Evolutionary conservation across 2,797 vertebrate species (phyloP).

Genomic region (Natrix natrix): DNA sequence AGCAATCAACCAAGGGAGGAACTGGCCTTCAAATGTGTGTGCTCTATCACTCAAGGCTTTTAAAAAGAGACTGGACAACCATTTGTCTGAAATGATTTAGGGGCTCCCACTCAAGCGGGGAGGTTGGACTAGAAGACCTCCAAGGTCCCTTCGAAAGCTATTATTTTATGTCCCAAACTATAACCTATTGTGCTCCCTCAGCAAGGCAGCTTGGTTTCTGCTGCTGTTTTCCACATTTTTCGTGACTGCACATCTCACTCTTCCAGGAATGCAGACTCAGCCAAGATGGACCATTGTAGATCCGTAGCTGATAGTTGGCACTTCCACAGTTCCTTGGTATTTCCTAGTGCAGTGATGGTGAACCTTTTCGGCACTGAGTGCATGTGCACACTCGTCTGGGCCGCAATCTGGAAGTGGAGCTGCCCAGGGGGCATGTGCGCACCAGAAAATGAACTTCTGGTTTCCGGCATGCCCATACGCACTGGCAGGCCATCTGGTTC

Average conservation of each 20-base stretch:
- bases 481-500: no score
- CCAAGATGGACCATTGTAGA: not conserved
- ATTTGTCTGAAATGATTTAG: no score
- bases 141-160: not conserved
- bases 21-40: not conserved
- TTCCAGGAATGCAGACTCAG: not conserved
- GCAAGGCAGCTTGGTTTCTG: not conserved
- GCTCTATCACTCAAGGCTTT: not conserved
- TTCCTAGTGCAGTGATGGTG: not conserved
- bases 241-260: no score
- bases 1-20: no score
- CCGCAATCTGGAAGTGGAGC: no score
- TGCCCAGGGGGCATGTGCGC: no score
- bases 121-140: not conserved
- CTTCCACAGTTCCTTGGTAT: not conserved
- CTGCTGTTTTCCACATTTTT: not conserved
- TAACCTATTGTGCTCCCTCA: not conserved
- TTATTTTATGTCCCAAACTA: not conserved
- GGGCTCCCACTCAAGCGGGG: no score
- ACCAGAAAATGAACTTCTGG: no score
- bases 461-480: no score
- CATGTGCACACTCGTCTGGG: no score
- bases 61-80: no score
- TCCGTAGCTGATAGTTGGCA: not conserved
- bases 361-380: no score